These are phyloP conservation scores for Cavia aperea DNA, from an alignment of 2,113 vertebrate species.

Conservation along the genomic window DNA sequence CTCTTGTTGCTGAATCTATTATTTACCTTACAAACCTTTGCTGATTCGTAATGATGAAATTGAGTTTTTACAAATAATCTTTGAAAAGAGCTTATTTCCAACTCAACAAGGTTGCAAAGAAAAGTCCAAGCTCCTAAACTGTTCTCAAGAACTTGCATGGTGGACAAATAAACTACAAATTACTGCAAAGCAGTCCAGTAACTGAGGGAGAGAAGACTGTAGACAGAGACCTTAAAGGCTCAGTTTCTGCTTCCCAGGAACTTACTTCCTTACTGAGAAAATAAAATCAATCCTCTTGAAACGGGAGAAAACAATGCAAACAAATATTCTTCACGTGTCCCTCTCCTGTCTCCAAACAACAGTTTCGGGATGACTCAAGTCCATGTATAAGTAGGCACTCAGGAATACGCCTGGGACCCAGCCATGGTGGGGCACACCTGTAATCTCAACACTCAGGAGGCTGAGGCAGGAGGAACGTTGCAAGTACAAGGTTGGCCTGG, in stretches of 20 bases:
- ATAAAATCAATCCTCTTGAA: conserved; percentile 16
- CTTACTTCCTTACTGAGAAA: background rate
- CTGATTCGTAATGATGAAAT: background rate
- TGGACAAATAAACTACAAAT: background rate
- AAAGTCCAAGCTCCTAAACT: conserved; percentile 6
- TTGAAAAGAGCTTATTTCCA: conserved; percentile 19
- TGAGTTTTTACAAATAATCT: conserved; percentile 29
- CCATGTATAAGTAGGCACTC: background rate
- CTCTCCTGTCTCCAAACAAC: background rate
- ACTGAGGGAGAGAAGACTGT: background rate
- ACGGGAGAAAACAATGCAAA: conserved; percentile 1
- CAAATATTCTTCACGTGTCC: background rate
- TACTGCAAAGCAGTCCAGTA: conserved; percentile 5
- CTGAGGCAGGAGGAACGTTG: background rate
- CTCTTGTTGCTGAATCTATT: background rate
- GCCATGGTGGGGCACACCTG: background rate
- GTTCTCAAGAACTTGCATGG: background rate
- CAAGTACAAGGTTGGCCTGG: background rate
- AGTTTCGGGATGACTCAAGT: background rate
- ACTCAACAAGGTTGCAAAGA: background rate
- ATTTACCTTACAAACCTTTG: background rate
- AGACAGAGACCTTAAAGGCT: background rate
- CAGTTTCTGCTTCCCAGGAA: background rate
- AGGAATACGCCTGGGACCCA: background rate
- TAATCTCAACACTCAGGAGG: background rate